Percentiles rank a stretch among this genome's conserved stretches.
These are phyloP conservation scores for Anarrhichthys ocellatus DNA, from an alignment of 2,113 vertebrate species.

Conservation along the genomic window DNA sequence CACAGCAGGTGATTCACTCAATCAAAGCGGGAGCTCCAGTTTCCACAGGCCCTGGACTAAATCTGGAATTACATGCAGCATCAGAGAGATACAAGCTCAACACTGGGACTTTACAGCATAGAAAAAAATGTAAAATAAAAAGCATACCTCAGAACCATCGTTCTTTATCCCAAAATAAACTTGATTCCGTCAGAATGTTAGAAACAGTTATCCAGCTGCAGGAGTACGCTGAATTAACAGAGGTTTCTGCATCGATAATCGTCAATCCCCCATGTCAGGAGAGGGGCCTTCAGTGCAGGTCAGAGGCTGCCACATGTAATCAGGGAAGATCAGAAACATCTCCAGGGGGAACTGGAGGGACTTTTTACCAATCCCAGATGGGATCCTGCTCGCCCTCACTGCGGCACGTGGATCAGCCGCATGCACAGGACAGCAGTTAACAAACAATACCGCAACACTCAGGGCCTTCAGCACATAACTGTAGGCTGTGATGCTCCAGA, in stretches of 20 bases:
- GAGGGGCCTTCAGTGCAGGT: conserved; percentile 75
- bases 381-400: conserved; percentile 55
- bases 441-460: no score
- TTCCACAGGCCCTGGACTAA: conserved; percentile 52
- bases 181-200: conserved; percentile 57
- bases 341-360: conserved; percentile 59
- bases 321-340: conserved; percentile 80
- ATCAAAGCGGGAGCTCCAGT: conserved; percentile 62
- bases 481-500: not conserved
- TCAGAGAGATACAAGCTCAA: conserved; percentile 21
- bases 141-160: not conserved
- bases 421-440: not conserved
- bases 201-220: conserved; percentile 71
- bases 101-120: conserved; percentile 1
- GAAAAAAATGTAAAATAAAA: not conserved
- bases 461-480: not conserved
- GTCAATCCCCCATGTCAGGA: conserved; percentile 83
- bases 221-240: conserved; percentile 76
- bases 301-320: conserved; percentile 84
- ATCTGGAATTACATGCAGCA: conserved; percentile 52
- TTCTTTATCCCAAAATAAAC: conserved; percentile 25
- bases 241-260: conserved; percentile 85
- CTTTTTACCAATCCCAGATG: conserved; percentile 83
- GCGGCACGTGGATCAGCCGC: conserved; percentile 67
- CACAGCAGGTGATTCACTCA: conserved; percentile 80